These are phyloP conservation scores for Polymixis lichenea DNA, from an alignment of 2,888 invertebrate species.

Conservation along the genomic window DNA sequence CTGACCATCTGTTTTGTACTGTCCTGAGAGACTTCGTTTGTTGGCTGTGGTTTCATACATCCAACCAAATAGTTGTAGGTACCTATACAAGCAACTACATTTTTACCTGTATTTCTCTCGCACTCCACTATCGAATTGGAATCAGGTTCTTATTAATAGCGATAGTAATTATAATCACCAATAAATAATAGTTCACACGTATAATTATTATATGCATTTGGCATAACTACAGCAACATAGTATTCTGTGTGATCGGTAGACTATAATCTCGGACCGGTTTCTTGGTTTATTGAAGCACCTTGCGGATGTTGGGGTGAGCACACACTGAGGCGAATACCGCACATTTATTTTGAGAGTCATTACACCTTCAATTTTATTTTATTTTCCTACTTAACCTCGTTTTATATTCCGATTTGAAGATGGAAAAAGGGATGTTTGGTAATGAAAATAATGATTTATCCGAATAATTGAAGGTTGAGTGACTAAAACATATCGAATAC, in stretches of 20 bases:
- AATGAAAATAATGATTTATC: conserved; percentile 15
- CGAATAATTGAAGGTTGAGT: conserved; percentile 25
- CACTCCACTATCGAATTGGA: conserved; percentile 8
- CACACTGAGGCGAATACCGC: conserved; percentile 21
- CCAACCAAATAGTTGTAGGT: conserved; percentile 1
- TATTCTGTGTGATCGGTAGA: conserved; percentile 33
- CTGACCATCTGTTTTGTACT: neutral
- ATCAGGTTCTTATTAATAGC: neutral
- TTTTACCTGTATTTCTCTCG: conserved; percentile 21
- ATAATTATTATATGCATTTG: conserved; percentile 37
- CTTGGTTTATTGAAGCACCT: conserved; percentile 58
- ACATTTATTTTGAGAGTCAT: neutral
- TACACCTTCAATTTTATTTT: neutral
- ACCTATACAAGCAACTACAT: neutral
- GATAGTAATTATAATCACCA: conserved; percentile 11
- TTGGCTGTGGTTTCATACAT: conserved; percentile 29
- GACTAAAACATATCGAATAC: conserved; percentile 6
- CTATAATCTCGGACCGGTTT: conserved; percentile 51
- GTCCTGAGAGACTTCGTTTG: neutral
- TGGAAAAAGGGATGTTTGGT: neutral
- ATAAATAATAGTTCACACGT: conserved; percentile 17
- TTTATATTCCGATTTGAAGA: conserved; percentile 7
- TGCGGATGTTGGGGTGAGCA: conserved; percentile 42
- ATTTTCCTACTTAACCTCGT: neutral
- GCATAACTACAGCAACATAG: conserved; percentile 45